Evolutionary conservation across 2,888 invertebrate genomes (phyloP).

Genomic region (Odontothrips loti): DNA sequence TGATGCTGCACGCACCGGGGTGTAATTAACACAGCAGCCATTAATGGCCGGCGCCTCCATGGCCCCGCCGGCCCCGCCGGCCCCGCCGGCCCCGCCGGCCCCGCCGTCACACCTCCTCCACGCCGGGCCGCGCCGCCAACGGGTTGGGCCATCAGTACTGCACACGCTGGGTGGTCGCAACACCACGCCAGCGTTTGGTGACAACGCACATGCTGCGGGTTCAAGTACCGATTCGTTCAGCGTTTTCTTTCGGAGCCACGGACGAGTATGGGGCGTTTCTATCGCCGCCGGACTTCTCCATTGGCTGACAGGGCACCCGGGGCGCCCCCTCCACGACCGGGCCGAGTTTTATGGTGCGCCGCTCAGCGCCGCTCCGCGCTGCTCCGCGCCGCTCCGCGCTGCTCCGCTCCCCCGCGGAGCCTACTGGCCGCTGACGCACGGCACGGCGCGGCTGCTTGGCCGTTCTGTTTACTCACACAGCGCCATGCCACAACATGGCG

Average conservation of each 20-base stretch:
- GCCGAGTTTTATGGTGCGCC: no score
- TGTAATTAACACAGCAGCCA: constrained; percentile 4
- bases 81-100: not conserved
- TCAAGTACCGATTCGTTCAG: no score
- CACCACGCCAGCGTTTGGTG: no score
- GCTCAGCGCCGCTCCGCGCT: not conserved
- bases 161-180: no score
- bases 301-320: no score
- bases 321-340: no score
- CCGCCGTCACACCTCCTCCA: not conserved
- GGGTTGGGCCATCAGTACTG: no score
- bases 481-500: not conserved
- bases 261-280: no score
- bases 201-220: no score
- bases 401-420: not conserved
- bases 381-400: not conserved
- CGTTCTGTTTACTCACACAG: not conserved
- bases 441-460: not conserved
- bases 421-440: not conserved
- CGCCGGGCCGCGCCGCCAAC: not conserved
- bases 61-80: not conserved
- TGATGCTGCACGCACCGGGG: not conserved
- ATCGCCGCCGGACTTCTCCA: no score
- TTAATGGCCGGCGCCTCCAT: not conserved
- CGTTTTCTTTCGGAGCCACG: no score